Conservation (phyloP, 2,888 invertebrate genomes). For the Eupelmus urozonus region DNA sequence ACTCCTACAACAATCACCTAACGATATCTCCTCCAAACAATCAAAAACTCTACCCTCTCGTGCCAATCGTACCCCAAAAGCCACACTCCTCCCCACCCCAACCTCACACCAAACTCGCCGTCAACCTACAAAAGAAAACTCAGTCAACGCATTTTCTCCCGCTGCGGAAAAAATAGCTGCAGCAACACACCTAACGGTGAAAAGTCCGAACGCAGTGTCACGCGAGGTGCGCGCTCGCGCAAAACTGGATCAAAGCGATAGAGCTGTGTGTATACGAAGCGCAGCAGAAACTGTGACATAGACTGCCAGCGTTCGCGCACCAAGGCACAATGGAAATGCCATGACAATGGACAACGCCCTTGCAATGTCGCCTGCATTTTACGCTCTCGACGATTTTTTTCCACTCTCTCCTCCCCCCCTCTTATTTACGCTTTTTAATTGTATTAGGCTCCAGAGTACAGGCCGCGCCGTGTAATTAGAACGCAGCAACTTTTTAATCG, state of each 20-base stretch:
- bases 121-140: background rate
- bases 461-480: conserved; percentile 33
- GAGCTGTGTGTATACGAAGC: conserved; percentile 4
- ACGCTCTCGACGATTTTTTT: conserved; percentile 12
- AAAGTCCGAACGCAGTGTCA: conserved; percentile 31
- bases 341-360: conserved; percentile 41
- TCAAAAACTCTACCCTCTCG: no score
- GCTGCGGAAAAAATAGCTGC: background rate
- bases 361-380: conserved; percentile 31
- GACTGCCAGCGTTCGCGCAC: background rate
- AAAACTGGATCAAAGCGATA: conserved; percentile 60
- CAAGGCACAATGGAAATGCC: conserved; percentile 28
- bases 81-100: no score
- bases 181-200: background rate
- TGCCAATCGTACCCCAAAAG: no score
- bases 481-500: conserved; percentile 42
- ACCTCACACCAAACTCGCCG: background rate
- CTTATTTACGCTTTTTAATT: conserved; percentile 19
- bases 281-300: conserved; percentile 27
- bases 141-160: background rate
- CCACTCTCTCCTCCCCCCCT: background rate
- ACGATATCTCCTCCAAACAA: no score
- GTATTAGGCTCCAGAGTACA: background rate
- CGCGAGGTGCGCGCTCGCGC: conserved; percentile 36
- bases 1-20: no score